Evolutionary conservation across 1,140 invertebrate genomes (phyloP).

Genomic region (Hypsibius dujardini): DNA sequence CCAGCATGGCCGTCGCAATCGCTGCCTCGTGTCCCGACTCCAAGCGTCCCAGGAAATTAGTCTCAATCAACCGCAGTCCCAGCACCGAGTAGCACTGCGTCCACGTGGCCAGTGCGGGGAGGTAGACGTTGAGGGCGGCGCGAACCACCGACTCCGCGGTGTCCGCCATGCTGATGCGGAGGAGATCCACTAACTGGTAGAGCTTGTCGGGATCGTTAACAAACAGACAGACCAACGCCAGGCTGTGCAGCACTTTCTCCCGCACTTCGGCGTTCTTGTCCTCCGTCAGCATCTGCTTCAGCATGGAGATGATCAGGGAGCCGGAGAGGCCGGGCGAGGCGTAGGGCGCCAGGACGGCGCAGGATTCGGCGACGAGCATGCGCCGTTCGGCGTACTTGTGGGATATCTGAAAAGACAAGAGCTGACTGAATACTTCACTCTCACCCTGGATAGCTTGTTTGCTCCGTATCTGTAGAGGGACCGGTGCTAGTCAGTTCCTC

Average conservation of each 20-base stretch:
- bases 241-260: slow-evolving; percentile 43
- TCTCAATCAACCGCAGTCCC: slow-evolving; percentile 19
- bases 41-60: neutral
- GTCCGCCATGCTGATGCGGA: slow-evolving; percentile 40
- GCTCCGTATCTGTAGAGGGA: no score
- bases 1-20: slow-evolving; percentile 22
- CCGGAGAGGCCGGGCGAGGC: slow-evolving; percentile 47
- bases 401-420: slow-evolving; percentile 37
- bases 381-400: slow-evolving; percentile 52
- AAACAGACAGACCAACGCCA: slow-evolving; percentile 44
- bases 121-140: slow-evolving; percentile 29
- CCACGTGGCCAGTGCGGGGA: slow-evolving; percentile 43
- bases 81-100: slow-evolving; percentile 31
- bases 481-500: no score
- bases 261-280: slow-evolving; percentile 49
- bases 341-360: slow-evolving; percentile 50
- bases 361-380: slow-evolving; percentile 51
- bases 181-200: slow-evolving; percentile 42
- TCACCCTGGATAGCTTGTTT: no score
- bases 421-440: no score
- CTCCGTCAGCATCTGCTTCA: slow-evolving; percentile 53
- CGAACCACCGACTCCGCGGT: slow-evolving; percentile 34
- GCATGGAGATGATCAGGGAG: slow-evolving; percentile 52
- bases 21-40: neutral
- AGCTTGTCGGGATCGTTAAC: slow-evolving; percentile 52